phyloP scores from a whole-genome alignment of 2,113 vertebrate genomes.

The Ranitomeya imitator region DNA sequence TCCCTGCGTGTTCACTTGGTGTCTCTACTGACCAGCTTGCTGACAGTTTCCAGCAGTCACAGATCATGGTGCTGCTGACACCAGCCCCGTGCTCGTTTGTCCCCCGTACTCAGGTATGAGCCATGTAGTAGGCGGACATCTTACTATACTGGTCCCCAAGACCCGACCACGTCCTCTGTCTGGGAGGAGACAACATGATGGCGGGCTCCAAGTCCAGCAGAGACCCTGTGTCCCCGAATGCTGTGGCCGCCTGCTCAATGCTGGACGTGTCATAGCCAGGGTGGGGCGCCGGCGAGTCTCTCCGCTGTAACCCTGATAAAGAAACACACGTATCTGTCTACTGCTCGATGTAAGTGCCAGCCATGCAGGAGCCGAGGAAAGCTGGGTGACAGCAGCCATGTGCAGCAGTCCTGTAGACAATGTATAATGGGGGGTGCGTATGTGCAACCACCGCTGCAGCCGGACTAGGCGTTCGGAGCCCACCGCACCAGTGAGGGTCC shows the following conservation, averaged over 20 bases:
- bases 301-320: not conserved
- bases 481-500: too few relatives aligned
- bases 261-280: slow-evolving; percentile 53
- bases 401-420: too few relatives aligned
- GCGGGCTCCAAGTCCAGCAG: slow-evolving; percentile 72
- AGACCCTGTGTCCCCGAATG: not conserved
- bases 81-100: too few relatives aligned
- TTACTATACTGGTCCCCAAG: slow-evolving; percentile 56
- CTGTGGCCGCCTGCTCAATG: slow-evolving; percentile 14
- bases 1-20: too few relatives aligned
- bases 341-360: not conserved
- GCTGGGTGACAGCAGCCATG: not conserved
- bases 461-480: too few relatives aligned
- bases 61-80: too few relatives aligned
- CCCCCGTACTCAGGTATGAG: too few relatives aligned
- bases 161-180: slow-evolving; percentile 73
- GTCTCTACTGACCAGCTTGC: too few relatives aligned
- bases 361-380: not conserved
- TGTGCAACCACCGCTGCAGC: too few relatives aligned
- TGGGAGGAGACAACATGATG: slow-evolving; percentile 83
- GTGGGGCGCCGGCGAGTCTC: not conserved
- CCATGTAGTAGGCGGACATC: too few relatives aligned
- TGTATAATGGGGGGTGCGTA: too few relatives aligned
- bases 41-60: too few relatives aligned
- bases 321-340: not conserved